A percentile compares a stretch with the other conserved stretches of the same genome.
phyloP scores from a whole-genome alignment of 2,888 invertebrate species.

The Hesperia comma region DNA sequence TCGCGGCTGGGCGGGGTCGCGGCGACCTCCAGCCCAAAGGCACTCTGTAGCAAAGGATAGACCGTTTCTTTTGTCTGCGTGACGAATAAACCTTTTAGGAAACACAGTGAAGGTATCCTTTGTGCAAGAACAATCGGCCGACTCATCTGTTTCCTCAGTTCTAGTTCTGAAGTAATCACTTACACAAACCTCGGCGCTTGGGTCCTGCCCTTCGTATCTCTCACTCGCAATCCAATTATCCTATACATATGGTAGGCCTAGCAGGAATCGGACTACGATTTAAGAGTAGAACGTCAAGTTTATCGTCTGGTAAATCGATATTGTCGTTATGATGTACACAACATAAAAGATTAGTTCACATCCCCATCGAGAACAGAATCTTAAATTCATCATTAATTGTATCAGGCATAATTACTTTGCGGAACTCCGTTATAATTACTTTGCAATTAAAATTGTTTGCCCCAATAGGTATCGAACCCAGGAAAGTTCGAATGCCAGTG shows the following conservation, averaged over 20 bases:
- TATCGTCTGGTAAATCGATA: no score
- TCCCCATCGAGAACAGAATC: no score
- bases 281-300: neutral
- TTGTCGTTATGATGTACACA: no score
- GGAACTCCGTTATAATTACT: no score
- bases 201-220: neutral
- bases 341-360: no score
- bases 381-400: no score
- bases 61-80: conserved; percentile 41
- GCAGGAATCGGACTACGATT: neutral
- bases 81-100: conserved; percentile 43
- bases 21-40: conserved; percentile 20
- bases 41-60: conserved; percentile 31
- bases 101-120: conserved; percentile 41
- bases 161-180: conserved; percentile 34
- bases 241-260: neutral
- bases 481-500: no score
- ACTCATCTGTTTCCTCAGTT: conserved; percentile 40
- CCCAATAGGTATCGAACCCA: no score
- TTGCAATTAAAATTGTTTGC: no score
- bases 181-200: conserved; percentile 15
- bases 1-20: conserved; percentile 18
- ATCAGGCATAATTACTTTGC: no score
- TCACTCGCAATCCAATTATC: conserved; percentile 2
- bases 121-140: conserved; percentile 40